A percentile compares a stretch with the other conserved stretches of the same genome.
Conservation (phyloP, 2,888 invertebrate genomes). For the Volucella zonaria region DNA sequence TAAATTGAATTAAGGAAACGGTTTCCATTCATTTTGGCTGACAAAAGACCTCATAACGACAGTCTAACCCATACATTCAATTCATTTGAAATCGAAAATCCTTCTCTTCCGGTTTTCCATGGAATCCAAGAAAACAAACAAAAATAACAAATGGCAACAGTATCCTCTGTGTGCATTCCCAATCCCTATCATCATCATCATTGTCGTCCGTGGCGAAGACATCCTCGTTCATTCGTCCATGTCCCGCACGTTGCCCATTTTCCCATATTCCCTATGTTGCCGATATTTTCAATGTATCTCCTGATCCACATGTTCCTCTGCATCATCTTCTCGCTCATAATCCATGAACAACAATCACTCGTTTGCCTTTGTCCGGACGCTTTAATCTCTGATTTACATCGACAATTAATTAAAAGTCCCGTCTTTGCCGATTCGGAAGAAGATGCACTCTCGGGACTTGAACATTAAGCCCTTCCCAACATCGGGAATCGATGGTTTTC, state of each 20-base stretch:
- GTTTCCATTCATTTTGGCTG: constrained; percentile 59
- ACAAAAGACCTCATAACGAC: constrained; percentile 49
- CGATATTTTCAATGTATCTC: too few species aligned
- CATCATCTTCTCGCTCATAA: constrained; percentile 62
- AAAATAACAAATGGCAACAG: neutral
- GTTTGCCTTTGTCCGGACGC: constrained; percentile 71
- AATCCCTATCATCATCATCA: constrained; percentile 42
- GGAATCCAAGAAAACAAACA: constrained; percentile 31
- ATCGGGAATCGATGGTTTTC: constrained; percentile 66
- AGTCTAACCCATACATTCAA: neutral
- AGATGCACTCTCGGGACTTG: constrained; percentile 40
- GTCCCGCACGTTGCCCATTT: neutral
- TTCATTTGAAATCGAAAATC: constrained; percentile 53
- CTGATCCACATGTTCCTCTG: constrained; percentile 35
- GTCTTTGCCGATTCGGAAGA: constrained; percentile 27
- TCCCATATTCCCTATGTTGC: too few species aligned
- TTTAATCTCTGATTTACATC: constrained; percentile 73
- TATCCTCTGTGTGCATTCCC: constrained; percentile 36
- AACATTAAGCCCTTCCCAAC: constrained; percentile 33
- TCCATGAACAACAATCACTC: constrained; percentile 73
- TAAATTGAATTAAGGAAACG: constrained; percentile 66
- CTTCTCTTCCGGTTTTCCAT: constrained; percentile 68
- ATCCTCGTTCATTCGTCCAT: constrained; percentile 40
- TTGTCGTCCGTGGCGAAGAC: constrained; percentile 45
- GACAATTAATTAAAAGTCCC: constrained; percentile 71